phyloP scores from a whole-genome alignment of 1,140 invertebrate species.

The Meloidogyne floridensis region DNA sequence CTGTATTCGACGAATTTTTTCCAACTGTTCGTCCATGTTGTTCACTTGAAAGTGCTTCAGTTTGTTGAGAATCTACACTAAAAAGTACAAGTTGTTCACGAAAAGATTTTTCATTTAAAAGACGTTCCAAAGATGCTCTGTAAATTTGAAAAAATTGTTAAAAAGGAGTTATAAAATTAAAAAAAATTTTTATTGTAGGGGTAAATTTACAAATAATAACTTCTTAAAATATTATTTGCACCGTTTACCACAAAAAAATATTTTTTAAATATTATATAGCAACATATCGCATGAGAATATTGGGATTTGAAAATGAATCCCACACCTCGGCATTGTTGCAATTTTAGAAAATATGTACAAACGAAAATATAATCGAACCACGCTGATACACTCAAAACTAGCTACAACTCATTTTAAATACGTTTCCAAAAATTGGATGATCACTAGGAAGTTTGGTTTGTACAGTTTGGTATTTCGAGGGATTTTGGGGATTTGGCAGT shows the following conservation, averaged over 20 bases:
- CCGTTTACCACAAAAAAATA: background rate
- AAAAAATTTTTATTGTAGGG: background rate
- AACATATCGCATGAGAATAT: background rate
- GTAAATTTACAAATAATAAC: background rate
- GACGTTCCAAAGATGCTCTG: conserved; percentile 10
- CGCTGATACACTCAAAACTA: too few relatives aligned
- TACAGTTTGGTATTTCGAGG: too few relatives aligned
- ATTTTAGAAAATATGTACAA: background rate
- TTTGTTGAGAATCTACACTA: conserved; percentile 26
- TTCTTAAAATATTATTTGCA: background rate
- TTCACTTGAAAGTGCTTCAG: background rate
- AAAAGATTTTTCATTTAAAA: conserved; percentile 15
- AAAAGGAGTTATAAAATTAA: background rate
- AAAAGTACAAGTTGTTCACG: conserved; percentile 32
- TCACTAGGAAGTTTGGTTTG: too few relatives aligned
- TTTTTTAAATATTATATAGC: background rate
- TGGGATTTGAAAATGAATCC: background rate
- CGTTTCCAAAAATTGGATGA: too few relatives aligned
- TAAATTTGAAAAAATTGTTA: background rate
- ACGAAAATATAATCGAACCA: background rate
- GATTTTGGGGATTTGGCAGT: too few relatives aligned
- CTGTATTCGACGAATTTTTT: conserved; percentile 4
- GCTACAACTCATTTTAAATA: too few relatives aligned
- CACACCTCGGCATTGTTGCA: conserved; percentile 8
- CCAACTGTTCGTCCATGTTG: conserved; percentile 8